Conservation (phyloP, 2,888 invertebrate species). For the Caenorhabditis afra region DNA sequence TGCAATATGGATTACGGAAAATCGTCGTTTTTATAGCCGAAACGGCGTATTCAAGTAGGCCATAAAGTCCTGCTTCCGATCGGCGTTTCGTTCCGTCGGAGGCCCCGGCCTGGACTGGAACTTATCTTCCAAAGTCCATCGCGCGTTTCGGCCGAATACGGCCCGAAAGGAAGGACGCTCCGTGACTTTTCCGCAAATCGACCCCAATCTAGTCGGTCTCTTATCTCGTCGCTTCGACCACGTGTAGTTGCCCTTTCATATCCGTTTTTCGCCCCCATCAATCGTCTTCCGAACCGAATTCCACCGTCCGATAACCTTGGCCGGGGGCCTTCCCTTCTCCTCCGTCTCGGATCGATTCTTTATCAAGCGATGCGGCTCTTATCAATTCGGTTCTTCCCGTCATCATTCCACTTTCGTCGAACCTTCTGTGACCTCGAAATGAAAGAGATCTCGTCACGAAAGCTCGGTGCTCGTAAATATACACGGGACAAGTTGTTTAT, state of each 20-base stretch:
- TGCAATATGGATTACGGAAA: too few relatives aligned
- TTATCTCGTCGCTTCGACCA: conserved; percentile 16
- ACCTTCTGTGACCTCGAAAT: conserved; percentile 9
- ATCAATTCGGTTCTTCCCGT: conserved; percentile 18
- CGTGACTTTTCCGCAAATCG: neutral
- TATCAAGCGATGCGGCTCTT: conserved; percentile 32
- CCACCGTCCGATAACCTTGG: conserved; percentile 38
- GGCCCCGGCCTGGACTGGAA: too few relatives aligned
- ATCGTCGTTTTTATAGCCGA: too few relatives aligned
- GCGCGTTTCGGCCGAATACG: too few relatives aligned
- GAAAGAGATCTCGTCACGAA: conserved; percentile 20
- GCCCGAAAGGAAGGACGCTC: too few relatives aligned
- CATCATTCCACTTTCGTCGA: conserved; percentile 29
- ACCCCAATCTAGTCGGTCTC: conserved; percentile 25
- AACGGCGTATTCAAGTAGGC: too few relatives aligned
- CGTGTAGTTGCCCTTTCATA: conserved; percentile 51
- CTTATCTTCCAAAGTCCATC: too few relatives aligned
- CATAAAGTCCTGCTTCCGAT: too few relatives aligned
- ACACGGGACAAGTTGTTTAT: conserved; percentile 27
- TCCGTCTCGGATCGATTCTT: conserved; percentile 27
- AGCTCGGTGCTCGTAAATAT: neutral
- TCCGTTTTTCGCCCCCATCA: conserved; percentile 35
- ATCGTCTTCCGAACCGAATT: conserved; percentile 36
- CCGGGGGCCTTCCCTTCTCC: neutral
- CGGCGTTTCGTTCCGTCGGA: too few relatives aligned